These are phyloP conservation scores for Prinia subflava DNA, from an alignment of 2,113 vertebrate species.

Conservation along the genomic window DNA sequence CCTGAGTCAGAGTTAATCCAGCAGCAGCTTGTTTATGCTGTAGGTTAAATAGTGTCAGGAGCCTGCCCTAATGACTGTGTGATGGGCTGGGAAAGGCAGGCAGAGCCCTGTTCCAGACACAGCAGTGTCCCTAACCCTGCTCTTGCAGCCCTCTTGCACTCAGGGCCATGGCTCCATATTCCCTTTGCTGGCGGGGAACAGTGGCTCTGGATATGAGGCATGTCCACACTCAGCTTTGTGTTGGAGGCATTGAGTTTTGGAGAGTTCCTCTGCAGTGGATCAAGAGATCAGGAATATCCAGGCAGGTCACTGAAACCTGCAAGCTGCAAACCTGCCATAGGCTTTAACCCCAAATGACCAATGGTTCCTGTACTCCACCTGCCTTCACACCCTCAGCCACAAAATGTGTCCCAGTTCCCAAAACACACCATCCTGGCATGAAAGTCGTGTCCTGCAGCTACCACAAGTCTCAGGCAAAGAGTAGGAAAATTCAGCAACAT, in stretches of 20 bases:
- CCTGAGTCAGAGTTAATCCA: slow-evolving; percentile 20
- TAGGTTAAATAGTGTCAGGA: slow-evolving; percentile 33
- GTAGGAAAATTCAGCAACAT: background rate
- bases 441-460: background rate
- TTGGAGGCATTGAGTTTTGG: background rate
- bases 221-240: background rate
- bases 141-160: background rate
- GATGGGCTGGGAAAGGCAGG: background rate
- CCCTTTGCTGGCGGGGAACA: background rate
- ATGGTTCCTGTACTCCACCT: background rate
- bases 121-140: background rate
- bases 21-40: background rate
- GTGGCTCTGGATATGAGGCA: background rate
- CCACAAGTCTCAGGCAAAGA: background rate
- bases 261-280: background rate
- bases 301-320: background rate
- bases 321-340: accelerated
- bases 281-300: accelerated
- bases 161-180: accelerated
- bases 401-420: background rate
- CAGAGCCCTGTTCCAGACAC: background rate
- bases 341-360: background rate
- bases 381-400: background rate
- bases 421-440: background rate
- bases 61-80: background rate